These are phyloP conservation scores for Tiphia femorata DNA, from an alignment of 2,888 invertebrate genomes.

Conservation along the genomic window DNA sequence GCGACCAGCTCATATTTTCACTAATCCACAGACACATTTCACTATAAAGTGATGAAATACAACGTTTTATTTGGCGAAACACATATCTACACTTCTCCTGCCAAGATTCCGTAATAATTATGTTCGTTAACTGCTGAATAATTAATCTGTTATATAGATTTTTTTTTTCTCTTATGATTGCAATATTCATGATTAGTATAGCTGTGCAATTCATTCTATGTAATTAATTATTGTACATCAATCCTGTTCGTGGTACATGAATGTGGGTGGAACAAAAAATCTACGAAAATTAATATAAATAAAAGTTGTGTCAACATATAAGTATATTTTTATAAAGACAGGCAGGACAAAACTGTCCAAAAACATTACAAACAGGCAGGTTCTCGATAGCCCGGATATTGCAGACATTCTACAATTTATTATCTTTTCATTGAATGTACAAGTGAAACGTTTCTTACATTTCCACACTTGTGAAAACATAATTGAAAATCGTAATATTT, in stretches of 20 bases:
- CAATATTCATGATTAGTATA: constrained; percentile 18
- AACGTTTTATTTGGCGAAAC: constrained; percentile 43
- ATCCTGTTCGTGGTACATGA: constrained; percentile 21
- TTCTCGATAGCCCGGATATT: constrained; percentile 26
- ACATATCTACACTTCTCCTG: constrained; percentile 21
- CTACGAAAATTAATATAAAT: constrained; percentile 50
- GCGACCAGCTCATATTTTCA: constrained; percentile 51
- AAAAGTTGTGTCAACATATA: constrained; percentile 56
- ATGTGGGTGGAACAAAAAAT: constrained; percentile 42
- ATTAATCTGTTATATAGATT: constrained; percentile 21
- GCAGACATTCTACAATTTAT: constrained; percentile 14
- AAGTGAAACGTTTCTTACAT: constrained; percentile 18
- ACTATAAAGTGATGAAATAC: constrained; percentile 29
- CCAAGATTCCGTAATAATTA: constrained; percentile 35
- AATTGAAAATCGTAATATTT: constrained; percentile 27
- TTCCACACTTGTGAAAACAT: constrained; percentile 9
- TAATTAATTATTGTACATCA: constrained; percentile 29
- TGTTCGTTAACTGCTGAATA: constrained; percentile 22
- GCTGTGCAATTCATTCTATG: constrained; percentile 7
- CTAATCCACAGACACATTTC: constrained; percentile 48
- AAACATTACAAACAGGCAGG: constrained; percentile 51
- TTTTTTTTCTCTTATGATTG: constrained; percentile 17
- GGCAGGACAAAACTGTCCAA: constrained; percentile 49
- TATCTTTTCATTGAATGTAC: constrained; percentile 17
- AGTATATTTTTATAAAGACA: constrained; percentile 58